Base-by-base conservation (phyloP, 2,113 vertebrate species). In the Ophiodon elongatus region DNA sequence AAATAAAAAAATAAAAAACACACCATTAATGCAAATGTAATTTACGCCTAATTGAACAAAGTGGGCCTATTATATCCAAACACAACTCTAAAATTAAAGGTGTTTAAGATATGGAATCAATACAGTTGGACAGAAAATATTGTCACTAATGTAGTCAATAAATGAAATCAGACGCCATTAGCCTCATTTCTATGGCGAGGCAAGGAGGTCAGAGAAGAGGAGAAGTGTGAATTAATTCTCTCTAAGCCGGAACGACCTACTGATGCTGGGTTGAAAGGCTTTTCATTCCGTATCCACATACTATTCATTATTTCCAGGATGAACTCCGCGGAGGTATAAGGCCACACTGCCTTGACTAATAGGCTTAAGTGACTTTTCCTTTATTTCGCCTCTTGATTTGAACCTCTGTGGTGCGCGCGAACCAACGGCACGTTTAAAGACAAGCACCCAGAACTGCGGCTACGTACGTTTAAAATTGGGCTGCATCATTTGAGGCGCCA, bases 161-260 rank as follows among this genome's bases (percentile, higher is more conserved):
- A 97, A 97, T 96, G 95, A 97, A 97, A 97, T 97, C 95, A 96
- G 94, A 93, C 87, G 88, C 94, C 94, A 97, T 97, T 97, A 97
- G 92, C 90, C 95, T 95, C 88, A 89, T 95, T 96, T 97, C 96
- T 95, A 54, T 33, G 94, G 94, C 91, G 91, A 94, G 94, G 76
- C 91, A 93, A 91, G 59, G 81, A 94, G 96, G 96, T 96, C 96
- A 97, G 83, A 87, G 87, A 82, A 68, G 72, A 85, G 89, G 82
- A 89, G 72, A 92, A 94, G 96, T 91, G 91, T 91, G 90, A 85
- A 93, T 95, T 96, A 96, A 96, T 97, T 96, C 94, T 93, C 94
- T 95, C 95, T 45, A 81, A 77, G 94, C 94, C 90, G 91, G 94
- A 94, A 96, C 93, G 94, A 96, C 94, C 95, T 94, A 89, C 95